Conservation (phyloP, 2,797 vertebrate genomes). For the Aulostomus chinensis region DNA sequence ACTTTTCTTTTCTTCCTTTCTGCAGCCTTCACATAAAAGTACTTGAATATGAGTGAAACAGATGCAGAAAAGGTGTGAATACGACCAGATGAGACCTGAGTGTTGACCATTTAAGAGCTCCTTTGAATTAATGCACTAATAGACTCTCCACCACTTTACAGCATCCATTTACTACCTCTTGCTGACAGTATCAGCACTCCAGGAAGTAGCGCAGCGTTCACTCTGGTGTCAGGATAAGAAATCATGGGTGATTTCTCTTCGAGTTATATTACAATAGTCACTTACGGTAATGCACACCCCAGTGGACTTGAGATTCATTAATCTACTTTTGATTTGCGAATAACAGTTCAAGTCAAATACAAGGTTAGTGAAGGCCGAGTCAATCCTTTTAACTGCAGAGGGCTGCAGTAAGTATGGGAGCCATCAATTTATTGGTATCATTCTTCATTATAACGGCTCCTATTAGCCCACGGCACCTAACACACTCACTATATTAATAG, state of each 20-base stretch:
- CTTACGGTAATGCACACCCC: slow-evolving; percentile 74
- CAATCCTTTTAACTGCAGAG: slow-evolving; percentile 70
- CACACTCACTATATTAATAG: slow-evolving; percentile 39
- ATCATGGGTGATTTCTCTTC: slow-evolving; percentile 66
- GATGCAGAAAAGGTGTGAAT: slow-evolving; percentile 2
- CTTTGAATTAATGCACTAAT: slow-evolving; percentile 69
- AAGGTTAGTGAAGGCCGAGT: slow-evolving; percentile 77
- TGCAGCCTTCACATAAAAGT: background rate
- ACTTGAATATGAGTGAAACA: background rate
- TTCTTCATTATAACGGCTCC: slow-evolving; percentile 66
- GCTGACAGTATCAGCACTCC: slow-evolving; percentile 69
- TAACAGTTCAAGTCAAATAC: slow-evolving; percentile 73
- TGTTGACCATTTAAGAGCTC: slow-evolving; percentile 54
- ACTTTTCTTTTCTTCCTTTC: too few species aligned
- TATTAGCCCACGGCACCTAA: slow-evolving; percentile 46
- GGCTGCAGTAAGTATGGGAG: slow-evolving; percentile 46
- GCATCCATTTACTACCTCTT: slow-evolving; percentile 55
- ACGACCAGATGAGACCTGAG: slow-evolving; percentile 42
- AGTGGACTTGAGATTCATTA: slow-evolving; percentile 73
- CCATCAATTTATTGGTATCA: slow-evolving; percentile 70
- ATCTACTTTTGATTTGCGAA: slow-evolving; percentile 78
- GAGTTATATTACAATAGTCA: slow-evolving; percentile 79
- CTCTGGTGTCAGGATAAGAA: slow-evolving; percentile 66
- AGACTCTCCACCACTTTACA: slow-evolving; percentile 69
- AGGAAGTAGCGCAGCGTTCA: slow-evolving; percentile 63